These are phyloP conservation scores for Sebastes matsubarae DNA, from an alignment of 2,797 vertebrate species.

Conservation along the genomic window DNA sequence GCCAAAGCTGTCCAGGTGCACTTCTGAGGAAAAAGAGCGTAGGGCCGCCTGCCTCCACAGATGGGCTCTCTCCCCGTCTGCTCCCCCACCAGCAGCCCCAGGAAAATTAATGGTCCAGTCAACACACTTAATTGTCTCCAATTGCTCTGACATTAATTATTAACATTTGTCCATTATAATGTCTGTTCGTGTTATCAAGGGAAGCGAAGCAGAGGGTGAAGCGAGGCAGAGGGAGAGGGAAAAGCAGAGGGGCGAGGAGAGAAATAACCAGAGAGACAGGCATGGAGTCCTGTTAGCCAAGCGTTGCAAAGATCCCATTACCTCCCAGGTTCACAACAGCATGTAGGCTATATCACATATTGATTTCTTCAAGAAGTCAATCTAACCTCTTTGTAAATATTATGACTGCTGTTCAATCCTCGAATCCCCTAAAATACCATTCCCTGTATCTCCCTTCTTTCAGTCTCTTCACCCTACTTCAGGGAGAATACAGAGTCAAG, in stretches of 20 bases:
- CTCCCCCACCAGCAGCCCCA: conserved; percentile 42
- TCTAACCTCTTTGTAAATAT: conserved; percentile 82
- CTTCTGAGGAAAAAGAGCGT: conserved; percentile 37
- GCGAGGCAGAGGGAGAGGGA: conserved; percentile 30
- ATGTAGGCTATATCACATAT: conserved; percentile 80
- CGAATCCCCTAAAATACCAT: conserved; percentile 46
- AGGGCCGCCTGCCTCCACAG: conserved; percentile 47
- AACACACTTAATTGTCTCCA: conserved; percentile 85
- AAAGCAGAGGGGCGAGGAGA: conserved; percentile 55
- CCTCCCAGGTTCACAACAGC: conserved; percentile 71
- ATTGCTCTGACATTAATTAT: conserved; percentile 88
- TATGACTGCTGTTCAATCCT: conserved; percentile 76
- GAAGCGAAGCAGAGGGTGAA: conserved; percentile 50
- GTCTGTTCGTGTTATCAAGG: conserved; percentile 66
- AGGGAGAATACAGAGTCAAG: conserved; percentile 5
- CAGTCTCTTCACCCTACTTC: conserved; percentile 22
- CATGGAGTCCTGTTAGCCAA: conserved; percentile 76
- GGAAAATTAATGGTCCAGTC: conserved; percentile 85
- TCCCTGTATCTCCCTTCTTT: conserved; percentile 42
- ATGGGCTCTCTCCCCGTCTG: conserved; percentile 43
- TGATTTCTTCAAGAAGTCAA: conserved; percentile 84
- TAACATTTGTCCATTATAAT: conserved; percentile 77
- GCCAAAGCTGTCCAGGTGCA: conserved; percentile 38
- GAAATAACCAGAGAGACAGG: conserved; percentile 68
- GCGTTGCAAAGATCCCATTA: conserved; percentile 80